These are phyloP conservation scores for Oophaga sylvatica DNA, from an alignment of 2,797 vertebrate genomes.

Conservation along the genomic window DNA sequence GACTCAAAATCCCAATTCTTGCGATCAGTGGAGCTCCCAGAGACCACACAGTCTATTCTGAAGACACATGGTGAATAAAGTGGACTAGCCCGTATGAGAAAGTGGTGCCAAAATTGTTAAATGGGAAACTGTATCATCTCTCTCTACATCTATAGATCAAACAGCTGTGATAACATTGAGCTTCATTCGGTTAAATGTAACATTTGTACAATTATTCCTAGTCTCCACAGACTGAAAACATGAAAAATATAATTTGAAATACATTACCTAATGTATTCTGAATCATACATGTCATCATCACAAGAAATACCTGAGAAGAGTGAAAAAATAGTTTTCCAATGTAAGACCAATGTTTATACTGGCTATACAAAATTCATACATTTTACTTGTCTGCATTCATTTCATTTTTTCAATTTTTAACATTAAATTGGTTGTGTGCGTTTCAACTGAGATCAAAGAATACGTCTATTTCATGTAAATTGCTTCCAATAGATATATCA, in stretches of 20 bases:
- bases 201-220: no score
- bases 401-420: not conserved
- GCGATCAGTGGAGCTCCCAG: not conserved
- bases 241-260: no score
- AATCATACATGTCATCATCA: not conserved
- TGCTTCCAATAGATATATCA: slow-evolving; percentile 6
- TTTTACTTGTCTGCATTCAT: not conserved
- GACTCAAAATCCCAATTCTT: not conserved
- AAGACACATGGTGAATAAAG: not conserved
- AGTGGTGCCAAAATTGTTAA: no score
- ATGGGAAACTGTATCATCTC: no score
- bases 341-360: not conserved
- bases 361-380: not conserved
- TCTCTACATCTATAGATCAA: no score
- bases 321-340: not conserved
- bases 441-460: not conserved
- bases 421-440: not conserved
- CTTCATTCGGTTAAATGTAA: no score
- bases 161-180: no score
- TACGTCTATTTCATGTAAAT: not conserved
- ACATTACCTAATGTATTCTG: no score
- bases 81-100: no score
- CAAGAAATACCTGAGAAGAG: no score
- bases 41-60: not conserved
- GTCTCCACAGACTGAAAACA: no score